Evolutionary conservation across 2,888 invertebrate genomes (phyloP).

Genomic region (Pachycephus smyrnensis): DNA sequence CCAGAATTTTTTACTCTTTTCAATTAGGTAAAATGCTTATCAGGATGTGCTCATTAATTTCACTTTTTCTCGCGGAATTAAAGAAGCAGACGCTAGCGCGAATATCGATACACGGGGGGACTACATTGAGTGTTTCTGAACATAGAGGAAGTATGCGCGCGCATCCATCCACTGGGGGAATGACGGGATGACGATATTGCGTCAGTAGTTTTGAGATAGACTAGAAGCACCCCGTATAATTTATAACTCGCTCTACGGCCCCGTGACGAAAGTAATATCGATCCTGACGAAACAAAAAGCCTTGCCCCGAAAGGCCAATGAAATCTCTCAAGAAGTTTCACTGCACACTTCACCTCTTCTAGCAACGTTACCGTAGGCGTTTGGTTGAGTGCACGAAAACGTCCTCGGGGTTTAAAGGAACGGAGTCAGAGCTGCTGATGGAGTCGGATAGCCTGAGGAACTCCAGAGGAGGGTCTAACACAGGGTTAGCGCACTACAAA

Average conservation of each 20-base stretch:
- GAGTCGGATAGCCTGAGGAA: neutral
- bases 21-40: conserved; percentile 17
- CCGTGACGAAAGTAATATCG: neutral
- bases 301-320: conserved; percentile 6
- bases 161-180: neutral
- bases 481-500: neutral
- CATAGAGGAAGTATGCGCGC: neutral
- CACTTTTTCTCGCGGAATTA: conserved; percentile 5
- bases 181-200: neutral
- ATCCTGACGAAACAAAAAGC: neutral
- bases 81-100: conserved; percentile 7
- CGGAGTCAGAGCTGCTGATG: neutral
- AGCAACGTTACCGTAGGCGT: too few relatives aligned
- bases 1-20: conserved; percentile 25
- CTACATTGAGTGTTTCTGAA: neutral
- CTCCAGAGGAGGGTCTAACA: neutral
- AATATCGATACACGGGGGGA: neutral
- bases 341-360: neutral
- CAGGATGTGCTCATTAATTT: conserved; percentile 23
- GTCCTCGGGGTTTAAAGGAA: neutral
- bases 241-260: neutral
- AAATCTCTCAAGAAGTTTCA: neutral
- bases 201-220: neutral
- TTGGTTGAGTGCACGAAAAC: neutral
- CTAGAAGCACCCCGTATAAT: neutral